Evolutionary conservation across 1,140 invertebrate species (phyloP), one percentile per base, ranked within the genome.

Genomic region (Sitophilus oryzae): DNA sequence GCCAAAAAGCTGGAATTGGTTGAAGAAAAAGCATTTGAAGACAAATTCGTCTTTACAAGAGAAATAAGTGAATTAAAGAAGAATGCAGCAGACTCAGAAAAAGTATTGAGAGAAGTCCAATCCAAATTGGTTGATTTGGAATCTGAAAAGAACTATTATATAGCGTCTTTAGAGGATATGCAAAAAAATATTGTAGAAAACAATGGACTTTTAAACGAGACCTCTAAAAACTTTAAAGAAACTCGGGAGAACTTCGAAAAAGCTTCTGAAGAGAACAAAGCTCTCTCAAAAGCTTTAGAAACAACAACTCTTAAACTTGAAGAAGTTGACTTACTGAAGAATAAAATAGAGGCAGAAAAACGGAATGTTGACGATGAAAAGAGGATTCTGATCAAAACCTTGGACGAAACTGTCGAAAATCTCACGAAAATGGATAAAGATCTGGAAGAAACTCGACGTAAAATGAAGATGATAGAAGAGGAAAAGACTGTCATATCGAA

Each of bases 401-500:
- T 52, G 14, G 34, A 52, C 14, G 30, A 45, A 3, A 52, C 51
- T 8, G 41, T 52, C 9, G 42, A 44, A 22, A 52, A 52, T 22
- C 16, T 52, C n/a, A 34, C 21, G 35, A 21, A 6, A n/a, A 37
- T 30, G 2, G 44, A 53, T 40, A 36, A 53, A 10, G 45, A 52
- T 4, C n/a, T 55, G 36, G n/a, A 36, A 22, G 30, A 45, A 23
- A 23, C 38, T 2, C 2, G 25, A 30, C 25, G 11, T 11, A 30
- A 30, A 30, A 6, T 30, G 25, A 5, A 30, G 25, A 30, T 6
- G 11, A 11, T 11, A 5, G 25, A 30, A 30, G 58, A 61, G 41
- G 56, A 52, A 14, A 61, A 57, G 25, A 40, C 19, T 11, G 37
- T 60, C 10, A 52, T 57, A 22, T 46, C 37, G 10, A 57, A 61